Conservation (phyloP, 2,797 vertebrate genomes). For the Neopelma chrysocephalum region DNA sequence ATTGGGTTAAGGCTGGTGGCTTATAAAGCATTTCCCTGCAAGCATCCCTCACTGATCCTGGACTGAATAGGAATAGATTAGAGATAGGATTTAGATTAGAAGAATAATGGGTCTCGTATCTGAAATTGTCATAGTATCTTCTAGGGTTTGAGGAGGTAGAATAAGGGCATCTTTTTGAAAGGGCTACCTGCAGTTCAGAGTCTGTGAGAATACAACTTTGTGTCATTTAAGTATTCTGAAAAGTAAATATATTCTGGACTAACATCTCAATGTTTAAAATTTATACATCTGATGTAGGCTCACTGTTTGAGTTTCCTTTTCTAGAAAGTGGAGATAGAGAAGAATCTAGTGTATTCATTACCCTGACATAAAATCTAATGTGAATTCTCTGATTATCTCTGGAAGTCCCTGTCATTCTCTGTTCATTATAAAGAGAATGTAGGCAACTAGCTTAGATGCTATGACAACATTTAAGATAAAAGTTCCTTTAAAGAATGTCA, state of each 20-base stretch:
- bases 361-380: not conserved
- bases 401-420: not conserved
- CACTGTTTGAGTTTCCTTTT: not conserved
- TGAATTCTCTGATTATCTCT: not conserved
- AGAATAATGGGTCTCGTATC: not conserved
- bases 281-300: not conserved
- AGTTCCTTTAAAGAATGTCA: not conserved
- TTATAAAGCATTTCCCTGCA: not conserved
- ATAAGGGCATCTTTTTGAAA: not conserved
- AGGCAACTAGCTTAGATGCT: not conserved
- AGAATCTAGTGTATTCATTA: not conserved
- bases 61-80: not conserved
- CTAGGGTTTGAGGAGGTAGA: not conserved
- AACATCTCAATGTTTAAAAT: not conserved
- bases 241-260: not conserved
- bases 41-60: not conserved
- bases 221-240: not conserved
- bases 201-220: not conserved
- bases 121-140: not conserved
- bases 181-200: not conserved
- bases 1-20: not conserved
- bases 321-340: not conserved
- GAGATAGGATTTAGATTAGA: not conserved
- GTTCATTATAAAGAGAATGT: not conserved
- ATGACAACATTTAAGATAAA: not conserved